These are phyloP conservation scores for Hirtodrosophila trivittata DNA, from an alignment of 2,888 invertebrate genomes.

Conservation along the genomic window DNA sequence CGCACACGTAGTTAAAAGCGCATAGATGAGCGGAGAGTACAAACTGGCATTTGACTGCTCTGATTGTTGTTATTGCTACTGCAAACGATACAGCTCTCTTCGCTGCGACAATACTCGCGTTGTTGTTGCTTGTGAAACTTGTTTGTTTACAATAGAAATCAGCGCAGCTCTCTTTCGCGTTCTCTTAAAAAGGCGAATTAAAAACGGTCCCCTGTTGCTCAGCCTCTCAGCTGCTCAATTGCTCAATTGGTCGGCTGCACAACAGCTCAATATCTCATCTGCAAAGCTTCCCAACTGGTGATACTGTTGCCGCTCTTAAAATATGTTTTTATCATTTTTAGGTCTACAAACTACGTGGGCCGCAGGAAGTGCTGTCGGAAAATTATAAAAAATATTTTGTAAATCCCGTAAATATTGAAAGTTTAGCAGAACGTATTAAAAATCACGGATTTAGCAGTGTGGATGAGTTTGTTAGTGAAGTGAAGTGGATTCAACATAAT, in stretches of 20 bases:
- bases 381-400: constrained; percentile 88
- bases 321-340: constrained; percentile 16
- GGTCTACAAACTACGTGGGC: constrained; percentile 60
- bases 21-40: constrained; percentile 15
- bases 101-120: constrained; percentile 18
- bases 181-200: constrained; percentile 58
- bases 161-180: constrained; percentile 43
- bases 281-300: neutral
- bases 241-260: too few species aligned
- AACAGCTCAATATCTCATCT: too few species aligned
- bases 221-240: neutral
- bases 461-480: constrained; percentile 94
- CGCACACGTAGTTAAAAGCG: neutral
- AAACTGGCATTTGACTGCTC: constrained; percentile 32
- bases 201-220: constrained; percentile 10
- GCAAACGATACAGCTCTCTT: constrained; percentile 26
- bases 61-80: constrained; percentile 8
- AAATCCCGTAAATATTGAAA: constrained; percentile 93
- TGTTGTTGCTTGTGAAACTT: constrained; percentile 55
- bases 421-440: constrained; percentile 90
- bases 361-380: constrained; percentile 62
- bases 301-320: constrained; percentile 6
- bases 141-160: constrained; percentile 59
- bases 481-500: constrained; percentile 97
- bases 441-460: constrained; percentile 92